Evolutionary conservation across 2,797 vertebrate genomes (phyloP), one percentile per base, ranked within the genome.

Genomic region (Pantherophis vulpinus): DNA sequence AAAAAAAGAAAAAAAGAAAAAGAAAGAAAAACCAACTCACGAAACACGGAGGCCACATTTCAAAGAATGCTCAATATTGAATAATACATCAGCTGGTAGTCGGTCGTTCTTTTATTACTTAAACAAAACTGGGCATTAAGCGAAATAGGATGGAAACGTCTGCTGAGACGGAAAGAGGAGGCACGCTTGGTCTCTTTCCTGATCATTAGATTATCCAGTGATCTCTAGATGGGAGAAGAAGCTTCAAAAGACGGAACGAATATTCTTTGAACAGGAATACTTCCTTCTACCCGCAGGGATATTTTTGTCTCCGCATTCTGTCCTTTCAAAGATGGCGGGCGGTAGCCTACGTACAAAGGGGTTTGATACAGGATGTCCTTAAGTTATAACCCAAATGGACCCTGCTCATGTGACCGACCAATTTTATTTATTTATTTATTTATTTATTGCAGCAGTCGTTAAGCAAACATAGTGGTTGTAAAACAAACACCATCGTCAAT

Each of bases 101-200:
- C 92, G 95, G 95, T 92, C 93, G 94, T 94, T 93, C 93, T 74
- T 91, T 95, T 94, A 92, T 95, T 94, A 91, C 87, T 92, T 42
- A 61, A 92, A 94, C 92, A 94, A 93, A 94, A 95, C 54, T 86
- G 94, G 90, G 74, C 94, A 91, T 89, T 86, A 87, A 93, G 16
- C 29, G 61, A 86, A 92, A 94, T 74, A 86, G 56, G 87, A 55
- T 94, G 16, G 20, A 89, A 93, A 42, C n/a, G 74, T 20, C n/a
- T 29, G 51, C 83, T 10, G 86, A 0, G 60, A 0, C 93, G 94
- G 95, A 94, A 95, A 93, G 87, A 87, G 61, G 83, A 74, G 27
- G 55, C 74, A 25, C 18, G 4, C 29, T 54, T 74, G 14, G 29
- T 61, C 32, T 32, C 12, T 79, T 8, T 54, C 29, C 66, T 91